phyloP scores from a whole-genome alignment of 2,888 invertebrate genomes.

The Agrilus biguttatus region DNA sequence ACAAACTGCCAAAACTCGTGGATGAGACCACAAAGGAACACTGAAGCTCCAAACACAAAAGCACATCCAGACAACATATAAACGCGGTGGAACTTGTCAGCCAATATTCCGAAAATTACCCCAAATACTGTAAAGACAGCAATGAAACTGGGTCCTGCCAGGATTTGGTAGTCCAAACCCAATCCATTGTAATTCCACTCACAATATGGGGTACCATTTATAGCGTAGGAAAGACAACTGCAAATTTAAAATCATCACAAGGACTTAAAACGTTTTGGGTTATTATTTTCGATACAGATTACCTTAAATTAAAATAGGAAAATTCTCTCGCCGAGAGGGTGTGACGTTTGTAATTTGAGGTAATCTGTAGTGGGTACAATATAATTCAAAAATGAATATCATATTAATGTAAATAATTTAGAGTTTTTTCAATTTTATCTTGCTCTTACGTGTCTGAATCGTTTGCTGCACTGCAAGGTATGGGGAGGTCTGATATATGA shows the following conservation, averaged over 20 bases:
- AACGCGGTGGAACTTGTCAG: slow-evolving; percentile 66
- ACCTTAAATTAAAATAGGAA: too few species aligned
- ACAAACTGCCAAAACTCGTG: slow-evolving; percentile 84
- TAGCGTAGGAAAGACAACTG: slow-evolving; percentile 48
- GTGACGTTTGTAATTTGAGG: too few species aligned
- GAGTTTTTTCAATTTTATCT: slow-evolving; percentile 16
- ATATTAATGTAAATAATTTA: too few species aligned
- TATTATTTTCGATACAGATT: too few species aligned
- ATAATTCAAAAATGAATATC: too few species aligned
- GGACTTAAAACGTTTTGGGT: too few species aligned
- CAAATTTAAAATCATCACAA: slow-evolving; percentile 5
- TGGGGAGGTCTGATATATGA: slow-evolving; percentile 35
- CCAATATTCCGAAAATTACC: slow-evolving; percentile 68
- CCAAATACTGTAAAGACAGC: slow-evolving; percentile 82
- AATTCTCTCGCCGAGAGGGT: too few species aligned
- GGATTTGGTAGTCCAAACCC: slow-evolving; percentile 80
- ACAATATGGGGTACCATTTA: slow-evolving; percentile 66
- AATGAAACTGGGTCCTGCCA: slow-evolving; percentile 88
- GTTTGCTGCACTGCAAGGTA: slow-evolving; percentile 40
- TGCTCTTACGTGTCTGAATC: slow-evolving; percentile 35
- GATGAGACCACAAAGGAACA: slow-evolving; percentile 70
- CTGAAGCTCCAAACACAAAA: slow-evolving; percentile 66
- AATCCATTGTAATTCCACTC: slow-evolving; percentile 89
- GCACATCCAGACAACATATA: slow-evolving; percentile 63
- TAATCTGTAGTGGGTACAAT: too few species aligned